Conservation (phyloP, 2,113 vertebrate genomes). For the Pygoscelis adeliae region DNA sequence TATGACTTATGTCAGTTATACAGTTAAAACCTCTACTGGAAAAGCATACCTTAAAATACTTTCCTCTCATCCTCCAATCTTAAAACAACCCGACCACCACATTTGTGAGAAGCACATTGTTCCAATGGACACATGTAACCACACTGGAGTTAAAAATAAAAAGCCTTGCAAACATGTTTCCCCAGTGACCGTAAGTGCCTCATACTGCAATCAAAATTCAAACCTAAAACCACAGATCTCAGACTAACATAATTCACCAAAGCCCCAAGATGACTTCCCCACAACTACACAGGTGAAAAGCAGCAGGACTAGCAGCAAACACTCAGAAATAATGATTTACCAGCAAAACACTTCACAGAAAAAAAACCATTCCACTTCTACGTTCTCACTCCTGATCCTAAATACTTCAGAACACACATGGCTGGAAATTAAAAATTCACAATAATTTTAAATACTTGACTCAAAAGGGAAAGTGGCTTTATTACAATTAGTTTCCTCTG, state of each 20-base stretch:
- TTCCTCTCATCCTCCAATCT: neutral
- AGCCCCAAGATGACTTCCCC: neutral
- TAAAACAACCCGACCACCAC: neutral
- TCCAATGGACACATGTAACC: neutral
- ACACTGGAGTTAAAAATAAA: neutral
- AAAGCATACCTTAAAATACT: neutral
- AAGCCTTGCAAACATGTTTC: neutral
- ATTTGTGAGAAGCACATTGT: neutral
- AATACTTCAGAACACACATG: neutral
- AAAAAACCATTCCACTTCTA: neutral
- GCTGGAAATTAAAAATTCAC: neutral
- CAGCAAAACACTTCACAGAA: neutral
- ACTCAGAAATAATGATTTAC: neutral
- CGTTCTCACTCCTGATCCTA: neutral
- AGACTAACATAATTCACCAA: neutral
- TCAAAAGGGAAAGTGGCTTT: neutral
- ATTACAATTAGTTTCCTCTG: neutral
- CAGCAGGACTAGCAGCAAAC: neutral
- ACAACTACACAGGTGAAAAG: neutral
- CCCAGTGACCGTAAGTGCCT: neutral
- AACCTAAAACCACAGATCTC: neutral
- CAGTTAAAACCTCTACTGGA: neutral
- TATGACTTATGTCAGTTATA: rapidly evolving
- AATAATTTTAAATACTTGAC: neutral
- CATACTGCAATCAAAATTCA: neutral